Base-by-base conservation (phyloP, 2,888 invertebrate genomes). In the Pherbina coryleti region DNA sequence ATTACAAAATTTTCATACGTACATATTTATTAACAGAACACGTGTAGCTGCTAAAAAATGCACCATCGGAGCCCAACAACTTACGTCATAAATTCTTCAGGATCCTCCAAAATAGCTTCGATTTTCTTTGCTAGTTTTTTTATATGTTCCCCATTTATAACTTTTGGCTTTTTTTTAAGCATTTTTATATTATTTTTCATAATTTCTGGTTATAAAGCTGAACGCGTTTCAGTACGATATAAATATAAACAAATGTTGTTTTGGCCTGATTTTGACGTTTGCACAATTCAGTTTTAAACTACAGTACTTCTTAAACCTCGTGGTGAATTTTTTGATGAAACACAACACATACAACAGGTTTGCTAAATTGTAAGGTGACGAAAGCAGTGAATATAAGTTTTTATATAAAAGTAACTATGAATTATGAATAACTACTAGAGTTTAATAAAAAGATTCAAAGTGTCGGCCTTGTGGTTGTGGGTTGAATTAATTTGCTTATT, bases 51-150 rank as follows among this genome's bases (percentile, higher is more conserved):
- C 8, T 9, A 7, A 44, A 11, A 44, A 44, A 44, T 44, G 9
- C 34, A 60, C 14, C 25, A 44, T 14, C 8, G 11, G 28, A 3
- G 5, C 37, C 25, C 19, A 49, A 14, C 78, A 83, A 84, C 85
- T 84, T 83, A 87, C 88, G 83, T 34, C 0, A 89, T 80, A 79
- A 85, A 89, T 55, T 82, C 80, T 25, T 87, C 85, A 1, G 87
- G 82, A n/a, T 85, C 82, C 8, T 81, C 80, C 0, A 85, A 84
- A 22, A 88, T 77, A 22, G 80, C 77, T 9, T 83, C 81, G 2
- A 89, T 82, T 19, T 77, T 83, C 4, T 83, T 82, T 0, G 66
- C 44, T 25, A 87, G 81, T 31, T 83, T 80, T 44, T 79, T 75
- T 2, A 83, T 83, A 78, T 82, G 28, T 71, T 75, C 73, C 22